phyloP scores from a whole-genome alignment of 2,888 invertebrate species.

The Drosophila gaucha region DNA sequence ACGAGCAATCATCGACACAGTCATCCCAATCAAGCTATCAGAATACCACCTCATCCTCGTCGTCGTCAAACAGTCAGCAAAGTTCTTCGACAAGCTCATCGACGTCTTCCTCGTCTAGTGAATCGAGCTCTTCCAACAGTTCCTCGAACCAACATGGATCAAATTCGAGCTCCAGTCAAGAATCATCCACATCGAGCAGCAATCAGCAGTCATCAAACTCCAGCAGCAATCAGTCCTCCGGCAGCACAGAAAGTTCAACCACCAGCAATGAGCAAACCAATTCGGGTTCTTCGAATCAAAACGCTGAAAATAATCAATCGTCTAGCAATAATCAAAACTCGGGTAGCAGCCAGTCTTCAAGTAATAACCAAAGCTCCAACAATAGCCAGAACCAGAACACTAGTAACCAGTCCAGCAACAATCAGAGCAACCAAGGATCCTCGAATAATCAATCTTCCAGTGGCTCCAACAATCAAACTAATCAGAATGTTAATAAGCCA shows the following conservation, averaged over 20 bases:
- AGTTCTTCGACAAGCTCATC: conserved; percentile 70
- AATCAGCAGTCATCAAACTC: conserved; percentile 52
- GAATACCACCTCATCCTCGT: conserved; percentile 68
- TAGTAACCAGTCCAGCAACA: conserved; percentile 34
- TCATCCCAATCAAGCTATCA: conserved; percentile 70
- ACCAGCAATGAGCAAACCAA: neutral
- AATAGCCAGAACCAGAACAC: conserved; percentile 39
- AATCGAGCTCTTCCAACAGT: conserved; percentile 48
- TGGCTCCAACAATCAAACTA: conserved; percentile 24
- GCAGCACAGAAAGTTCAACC: conserved; percentile 24
- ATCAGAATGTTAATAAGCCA: conserved; percentile 34
- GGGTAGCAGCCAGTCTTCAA: conserved; percentile 40
- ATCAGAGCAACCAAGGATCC: conserved; percentile 26
- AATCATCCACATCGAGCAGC: conserved; percentile 55
- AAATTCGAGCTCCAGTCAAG: conserved; percentile 46
- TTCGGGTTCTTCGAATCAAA: neutral
- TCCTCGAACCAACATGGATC: conserved; percentile 53
- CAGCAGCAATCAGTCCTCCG: conserved; percentile 37
- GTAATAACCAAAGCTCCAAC: conserved; percentile 18
- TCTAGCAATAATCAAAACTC: conserved; percentile 24
- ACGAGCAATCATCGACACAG: conserved; percentile 72
- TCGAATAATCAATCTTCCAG: conserved; percentile 39
- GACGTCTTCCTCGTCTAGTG: conserved; percentile 47
- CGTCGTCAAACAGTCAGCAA: conserved; percentile 68
- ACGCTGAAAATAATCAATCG: neutral